Percentiles rank a stretch among this genome's conserved stretches.
phyloP scores from a whole-genome alignment of 1,140 invertebrate genomes.

The Zaprionus kolodkinae region DNA sequence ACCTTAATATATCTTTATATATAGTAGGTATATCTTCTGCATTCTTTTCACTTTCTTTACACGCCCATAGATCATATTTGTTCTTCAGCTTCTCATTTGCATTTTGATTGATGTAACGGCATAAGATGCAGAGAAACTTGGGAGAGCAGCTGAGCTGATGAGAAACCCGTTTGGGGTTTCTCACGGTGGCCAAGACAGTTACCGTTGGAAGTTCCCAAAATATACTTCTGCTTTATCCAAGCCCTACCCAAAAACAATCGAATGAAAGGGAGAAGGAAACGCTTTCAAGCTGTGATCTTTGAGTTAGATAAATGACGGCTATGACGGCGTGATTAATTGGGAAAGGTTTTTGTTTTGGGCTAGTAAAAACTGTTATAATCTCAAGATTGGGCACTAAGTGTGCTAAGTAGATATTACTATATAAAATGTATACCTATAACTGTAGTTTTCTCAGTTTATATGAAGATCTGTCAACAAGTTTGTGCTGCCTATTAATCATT shows the following conservation, averaged over 20 bases:
- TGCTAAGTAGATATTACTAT: background rate
- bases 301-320: background rate
- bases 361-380: background rate
- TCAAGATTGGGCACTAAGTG: background rate
- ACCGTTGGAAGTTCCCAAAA: background rate
- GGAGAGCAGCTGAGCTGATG: background rate
- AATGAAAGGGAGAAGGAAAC: background rate
- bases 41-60: conserved; percentile 62
- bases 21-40: too few species aligned
- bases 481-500: too few species aligned
- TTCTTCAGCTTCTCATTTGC: conserved; percentile 52
- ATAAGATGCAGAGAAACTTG: conserved; percentile 42
- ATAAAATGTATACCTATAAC: too few species aligned
- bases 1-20: too few species aligned
- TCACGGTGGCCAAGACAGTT: conserved; percentile 30
- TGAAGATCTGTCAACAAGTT: background rate
- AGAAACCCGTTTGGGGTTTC: conserved; percentile 66
- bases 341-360: background rate
- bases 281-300: background rate
- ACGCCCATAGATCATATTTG: conserved; percentile 43
- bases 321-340: background rate
- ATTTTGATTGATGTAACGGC: conserved; percentile 70
- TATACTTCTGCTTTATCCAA: background rate
- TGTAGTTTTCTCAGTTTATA: background rate
- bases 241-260: conserved; percentile 4